phyloP scores from a whole-genome alignment of 2,113 vertebrate genomes.

The Myiozetetes cayanensis region DNA sequence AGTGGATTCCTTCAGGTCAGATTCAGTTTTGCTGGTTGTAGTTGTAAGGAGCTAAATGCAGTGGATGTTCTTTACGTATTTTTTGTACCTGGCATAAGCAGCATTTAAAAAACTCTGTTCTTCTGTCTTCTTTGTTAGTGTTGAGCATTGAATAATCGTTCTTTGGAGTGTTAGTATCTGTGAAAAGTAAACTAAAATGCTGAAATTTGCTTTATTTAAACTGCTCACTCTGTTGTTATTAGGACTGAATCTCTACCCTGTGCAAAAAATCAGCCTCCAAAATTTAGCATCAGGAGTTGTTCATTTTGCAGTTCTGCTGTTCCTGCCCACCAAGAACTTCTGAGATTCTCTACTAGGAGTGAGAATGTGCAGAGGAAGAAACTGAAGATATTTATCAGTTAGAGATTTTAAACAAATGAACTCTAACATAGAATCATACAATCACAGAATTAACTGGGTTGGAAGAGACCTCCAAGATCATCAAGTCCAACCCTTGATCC shows the following conservation, averaged over 20 bases:
- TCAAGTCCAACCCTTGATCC: no score
- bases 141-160: neutral
- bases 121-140: neutral
- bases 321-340: neutral
- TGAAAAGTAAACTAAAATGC: neutral
- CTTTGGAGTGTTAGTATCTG: neutral
- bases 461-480: no score
- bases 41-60: neutral
- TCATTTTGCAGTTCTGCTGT: neutral
- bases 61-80: neutral
- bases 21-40: neutral
- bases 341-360: neutral
- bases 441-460: no score
- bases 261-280: neutral
- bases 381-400: neutral
- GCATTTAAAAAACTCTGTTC: neutral
- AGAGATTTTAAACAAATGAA: neutral
- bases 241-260: neutral
- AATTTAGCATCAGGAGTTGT: neutral
- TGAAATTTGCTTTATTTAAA: neutral
- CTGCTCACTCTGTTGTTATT: neutral
- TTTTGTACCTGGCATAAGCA: neutral
- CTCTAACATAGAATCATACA: neutral
- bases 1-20: neutral
- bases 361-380: neutral